phyloP scores from a whole-genome alignment of 2,797 vertebrate species.

The Anisognathus igniventris region DNA sequence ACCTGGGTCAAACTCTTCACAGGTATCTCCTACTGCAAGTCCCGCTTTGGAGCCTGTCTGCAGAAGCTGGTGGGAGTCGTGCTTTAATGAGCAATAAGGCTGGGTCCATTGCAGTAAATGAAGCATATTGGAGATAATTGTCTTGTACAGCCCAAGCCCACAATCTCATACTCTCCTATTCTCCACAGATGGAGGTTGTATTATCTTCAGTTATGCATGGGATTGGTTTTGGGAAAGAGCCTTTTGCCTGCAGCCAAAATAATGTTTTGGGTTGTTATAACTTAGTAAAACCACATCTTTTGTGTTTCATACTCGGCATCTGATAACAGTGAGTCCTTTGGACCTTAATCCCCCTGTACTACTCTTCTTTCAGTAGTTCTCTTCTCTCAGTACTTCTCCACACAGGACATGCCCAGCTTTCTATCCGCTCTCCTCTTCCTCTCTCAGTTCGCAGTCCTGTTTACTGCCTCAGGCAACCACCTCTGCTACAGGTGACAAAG shows the following conservation, averaged over 20 bases:
- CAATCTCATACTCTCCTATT: background rate
- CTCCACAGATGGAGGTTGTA: background rate
- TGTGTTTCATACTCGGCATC: background rate
- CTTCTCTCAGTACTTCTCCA: background rate
- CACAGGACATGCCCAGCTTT: background rate
- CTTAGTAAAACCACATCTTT: background rate
- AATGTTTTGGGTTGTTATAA: background rate
- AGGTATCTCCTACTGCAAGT: background rate
- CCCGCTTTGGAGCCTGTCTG: background rate
- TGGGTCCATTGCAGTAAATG: background rate
- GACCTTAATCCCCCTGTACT: background rate
- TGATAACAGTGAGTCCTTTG: background rate
- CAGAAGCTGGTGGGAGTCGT: background rate
- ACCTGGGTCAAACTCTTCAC: background rate
- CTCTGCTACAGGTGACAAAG: background rate
- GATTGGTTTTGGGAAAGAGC: background rate
- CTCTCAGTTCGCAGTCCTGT: background rate
- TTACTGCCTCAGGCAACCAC: background rate
- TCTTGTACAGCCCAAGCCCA: background rate
- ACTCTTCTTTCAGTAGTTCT: background rate
- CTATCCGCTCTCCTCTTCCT: background rate
- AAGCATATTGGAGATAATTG: background rate
- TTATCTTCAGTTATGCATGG: background rate
- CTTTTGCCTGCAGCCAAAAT: background rate
- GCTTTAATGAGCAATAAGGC: background rate